These are phyloP conservation scores for Urophycis tenuis DNA, from an alignment of 2,797 vertebrate species.

Conservation along the genomic window DNA sequence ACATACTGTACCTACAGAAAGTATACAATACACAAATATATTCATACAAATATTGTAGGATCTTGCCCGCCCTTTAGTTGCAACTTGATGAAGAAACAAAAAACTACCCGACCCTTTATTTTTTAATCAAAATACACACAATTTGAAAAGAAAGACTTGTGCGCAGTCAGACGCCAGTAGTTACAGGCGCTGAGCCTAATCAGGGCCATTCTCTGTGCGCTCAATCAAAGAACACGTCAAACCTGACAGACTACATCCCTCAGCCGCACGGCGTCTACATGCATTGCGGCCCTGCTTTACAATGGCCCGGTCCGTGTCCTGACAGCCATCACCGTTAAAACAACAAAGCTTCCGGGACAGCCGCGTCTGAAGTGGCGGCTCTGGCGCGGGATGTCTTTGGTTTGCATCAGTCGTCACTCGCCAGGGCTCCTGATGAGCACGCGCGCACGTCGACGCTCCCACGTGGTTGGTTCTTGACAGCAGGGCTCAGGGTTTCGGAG, in stretches of 20 bases:
- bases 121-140: not conserved
- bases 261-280: not conserved
- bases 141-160: not conserved
- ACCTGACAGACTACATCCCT: not conserved
- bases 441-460: constrained; percentile 23
- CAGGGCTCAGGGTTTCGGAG: constrained; percentile 20
- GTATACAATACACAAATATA: no score
- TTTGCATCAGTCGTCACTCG: constrained; percentile 55
- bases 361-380: constrained; percentile 32
- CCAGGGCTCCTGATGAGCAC: constrained; percentile 39
- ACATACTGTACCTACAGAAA: not conserved
- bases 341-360: constrained; percentile 34
- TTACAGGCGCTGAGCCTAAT: constrained; percentile 44
- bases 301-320: constrained; percentile 20
- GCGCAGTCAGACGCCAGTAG: not conserved
- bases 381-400: constrained; percentile 38
- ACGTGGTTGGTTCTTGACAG: not conserved
- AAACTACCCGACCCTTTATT: not conserved
- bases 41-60: not conserved
- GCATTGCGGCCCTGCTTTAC: constrained; percentile 12
- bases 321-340: constrained; percentile 53
- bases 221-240: constrained; percentile 42
- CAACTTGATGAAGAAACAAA: not conserved
- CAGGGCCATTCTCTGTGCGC: constrained; percentile 41
- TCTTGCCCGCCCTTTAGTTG: not conserved